These are phyloP conservation scores for Cynopterus sphinx DNA, from an alignment of 2,797 vertebrate species.

Conservation along the genomic window DNA sequence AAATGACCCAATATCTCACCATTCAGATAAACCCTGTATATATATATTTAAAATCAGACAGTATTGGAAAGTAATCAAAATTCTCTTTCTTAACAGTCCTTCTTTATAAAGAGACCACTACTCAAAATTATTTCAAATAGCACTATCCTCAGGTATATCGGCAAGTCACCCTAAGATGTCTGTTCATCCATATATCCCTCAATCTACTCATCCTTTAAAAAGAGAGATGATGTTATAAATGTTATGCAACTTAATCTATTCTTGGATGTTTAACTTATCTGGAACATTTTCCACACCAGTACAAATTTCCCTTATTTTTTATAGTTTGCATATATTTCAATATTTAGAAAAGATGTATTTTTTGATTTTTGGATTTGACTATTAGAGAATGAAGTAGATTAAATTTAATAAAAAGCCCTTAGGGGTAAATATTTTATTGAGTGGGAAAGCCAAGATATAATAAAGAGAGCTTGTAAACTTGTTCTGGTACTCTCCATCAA, in stretches of 20 bases:
- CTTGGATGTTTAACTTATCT: background rate
- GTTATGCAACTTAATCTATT: background rate
- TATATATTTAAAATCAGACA: background rate
- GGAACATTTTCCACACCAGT: background rate
- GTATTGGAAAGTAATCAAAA: background rate
- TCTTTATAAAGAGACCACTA: background rate
- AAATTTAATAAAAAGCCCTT: background rate
- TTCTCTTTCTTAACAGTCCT: background rate
- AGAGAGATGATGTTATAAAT: background rate
- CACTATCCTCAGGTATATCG: background rate
- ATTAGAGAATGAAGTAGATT: background rate
- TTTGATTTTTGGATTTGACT: background rate
- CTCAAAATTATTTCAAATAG: background rate
- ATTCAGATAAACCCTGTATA: background rate
- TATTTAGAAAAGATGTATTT: constrained; percentile 25
- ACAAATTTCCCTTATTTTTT: background rate
- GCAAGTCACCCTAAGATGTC: background rate
- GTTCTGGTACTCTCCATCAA: background rate
- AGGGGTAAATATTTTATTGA: constrained; percentile 30
- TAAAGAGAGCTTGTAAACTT: background rate
- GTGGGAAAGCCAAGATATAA: background rate
- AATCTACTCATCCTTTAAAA: background rate
- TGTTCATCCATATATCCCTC: background rate
- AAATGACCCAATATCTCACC: background rate
- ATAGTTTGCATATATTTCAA: background rate